Evolutionary conservation across 2,113 vertebrate genomes (phyloP).

Genomic region (Melanerpes formicivorus): DNA sequence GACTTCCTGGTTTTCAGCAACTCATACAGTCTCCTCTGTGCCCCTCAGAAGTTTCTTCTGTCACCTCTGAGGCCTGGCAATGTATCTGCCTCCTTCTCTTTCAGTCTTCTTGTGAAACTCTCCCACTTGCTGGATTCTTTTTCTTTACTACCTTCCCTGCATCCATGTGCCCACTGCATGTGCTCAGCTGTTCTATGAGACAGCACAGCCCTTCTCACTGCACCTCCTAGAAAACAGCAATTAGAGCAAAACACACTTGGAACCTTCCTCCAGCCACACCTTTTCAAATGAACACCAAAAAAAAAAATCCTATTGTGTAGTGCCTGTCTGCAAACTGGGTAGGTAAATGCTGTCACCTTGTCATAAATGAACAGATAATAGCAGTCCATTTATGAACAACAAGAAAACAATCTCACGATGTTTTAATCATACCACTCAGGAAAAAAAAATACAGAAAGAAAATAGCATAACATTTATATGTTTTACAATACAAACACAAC

Average conservation of each 20-base stretch:
- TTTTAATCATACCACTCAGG: conserved; percentile 29
- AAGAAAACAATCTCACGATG: conserved; percentile 24
- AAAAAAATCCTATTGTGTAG: not conserved
- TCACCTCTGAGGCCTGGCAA: not conserved
- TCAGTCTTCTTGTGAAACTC: not conserved
- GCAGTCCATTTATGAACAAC: conserved; percentile 54
- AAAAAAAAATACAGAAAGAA: not conserved
- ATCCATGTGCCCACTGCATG: not conserved
- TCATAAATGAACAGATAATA: conserved; percentile 44
- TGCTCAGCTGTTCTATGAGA: not conserved
- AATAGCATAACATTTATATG: not conserved
- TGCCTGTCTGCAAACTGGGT: conserved; percentile 18
- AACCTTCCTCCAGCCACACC: not conserved
- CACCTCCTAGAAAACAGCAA: not conserved
- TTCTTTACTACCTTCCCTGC: not conserved
- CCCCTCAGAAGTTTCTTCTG: not conserved
- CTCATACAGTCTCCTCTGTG: not conserved
- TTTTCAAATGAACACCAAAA: not conserved
- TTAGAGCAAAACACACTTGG: not conserved
- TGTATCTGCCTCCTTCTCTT: not conserved
- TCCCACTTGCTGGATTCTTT: not conserved
- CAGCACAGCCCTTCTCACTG: not conserved
- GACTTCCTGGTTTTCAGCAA: not conserved
- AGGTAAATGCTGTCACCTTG: conserved; percentile 28
- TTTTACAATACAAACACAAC: conserved; percentile 1